Conservation (phyloP, 2,113 vertebrate genomes). For the Neolamprologus falcicula region DNA sequence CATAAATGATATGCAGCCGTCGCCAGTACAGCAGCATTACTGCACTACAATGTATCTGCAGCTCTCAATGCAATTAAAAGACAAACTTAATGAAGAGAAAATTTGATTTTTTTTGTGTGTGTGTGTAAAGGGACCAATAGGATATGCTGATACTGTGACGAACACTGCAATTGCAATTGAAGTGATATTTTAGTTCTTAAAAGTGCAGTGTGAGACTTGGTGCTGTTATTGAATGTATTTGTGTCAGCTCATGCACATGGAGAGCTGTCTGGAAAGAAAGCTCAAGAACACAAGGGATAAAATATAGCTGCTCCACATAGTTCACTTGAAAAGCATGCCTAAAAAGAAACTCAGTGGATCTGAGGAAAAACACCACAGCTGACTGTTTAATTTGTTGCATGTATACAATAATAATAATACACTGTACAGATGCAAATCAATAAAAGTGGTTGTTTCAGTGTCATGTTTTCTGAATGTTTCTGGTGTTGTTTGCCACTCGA, state of each 20-base stretch:
- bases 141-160: constrained; percentile 12
- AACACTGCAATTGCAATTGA: background rate
- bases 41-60: background rate
- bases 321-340: background rate
- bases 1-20: background rate
- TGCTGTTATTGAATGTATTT: background rate
- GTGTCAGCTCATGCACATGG: background rate
- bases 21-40: background rate
- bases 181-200: background rate
- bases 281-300: background rate
- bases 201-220: background rate
- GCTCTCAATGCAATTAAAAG: background rate
- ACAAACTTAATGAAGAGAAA: background rate
- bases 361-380: background rate
- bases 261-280: background rate
- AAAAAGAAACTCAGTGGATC: background rate
- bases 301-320: background rate
- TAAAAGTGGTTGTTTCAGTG: constrained; percentile 1
- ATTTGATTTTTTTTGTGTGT: background rate
- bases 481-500: background rate
- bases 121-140: background rate
- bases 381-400: background rate
- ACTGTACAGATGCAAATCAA: constrained; percentile 2
- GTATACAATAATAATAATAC: background rate
- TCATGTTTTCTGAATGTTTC: background rate